Conservation (phyloP, 2,113 vertebrate genomes). For the Indicator maculatus region DNA sequence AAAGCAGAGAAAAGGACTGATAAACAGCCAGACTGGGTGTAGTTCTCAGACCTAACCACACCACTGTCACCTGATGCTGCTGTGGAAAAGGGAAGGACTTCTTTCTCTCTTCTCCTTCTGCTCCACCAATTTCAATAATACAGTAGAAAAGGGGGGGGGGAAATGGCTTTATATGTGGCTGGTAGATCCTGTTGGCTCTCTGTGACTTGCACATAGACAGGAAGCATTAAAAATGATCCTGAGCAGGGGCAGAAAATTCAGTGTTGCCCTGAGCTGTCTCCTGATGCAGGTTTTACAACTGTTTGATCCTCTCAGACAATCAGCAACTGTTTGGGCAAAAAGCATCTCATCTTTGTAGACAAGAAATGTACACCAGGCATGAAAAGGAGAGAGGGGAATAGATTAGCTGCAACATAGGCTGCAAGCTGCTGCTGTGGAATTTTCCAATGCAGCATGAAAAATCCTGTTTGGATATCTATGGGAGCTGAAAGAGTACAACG, state of each 20-base stretch:
- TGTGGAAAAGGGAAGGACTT: neutral
- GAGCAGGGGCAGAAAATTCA: neutral
- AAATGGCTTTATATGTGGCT: neutral
- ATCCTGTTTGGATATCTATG: conserved; percentile 49
- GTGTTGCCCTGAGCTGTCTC: neutral
- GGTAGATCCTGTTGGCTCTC: neutral
- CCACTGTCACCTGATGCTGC: neutral
- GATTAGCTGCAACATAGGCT: neutral
- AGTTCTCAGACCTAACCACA: neutral
- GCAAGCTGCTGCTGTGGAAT: neutral
- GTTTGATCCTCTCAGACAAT: neutral
- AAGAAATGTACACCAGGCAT: neutral
- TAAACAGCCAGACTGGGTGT: neutral
- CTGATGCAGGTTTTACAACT: neutral
- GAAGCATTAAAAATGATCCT: neutral
- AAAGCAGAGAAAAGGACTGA: neutral
- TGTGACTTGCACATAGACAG: neutral
- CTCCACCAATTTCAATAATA: neutral
- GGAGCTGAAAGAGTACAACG: conserved; percentile 16
- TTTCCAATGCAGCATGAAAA: conserved; percentile 57
- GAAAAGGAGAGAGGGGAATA: neutral
- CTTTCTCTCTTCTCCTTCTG: neutral
- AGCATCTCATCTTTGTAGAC: neutral
- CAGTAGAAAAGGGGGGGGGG: neutral
- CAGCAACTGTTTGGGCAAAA: neutral